Evolutionary conservation across 1,140 invertebrate genomes (phyloP), one percentile per base, ranked within the genome.

Genomic region (Lerema accius): DNA sequence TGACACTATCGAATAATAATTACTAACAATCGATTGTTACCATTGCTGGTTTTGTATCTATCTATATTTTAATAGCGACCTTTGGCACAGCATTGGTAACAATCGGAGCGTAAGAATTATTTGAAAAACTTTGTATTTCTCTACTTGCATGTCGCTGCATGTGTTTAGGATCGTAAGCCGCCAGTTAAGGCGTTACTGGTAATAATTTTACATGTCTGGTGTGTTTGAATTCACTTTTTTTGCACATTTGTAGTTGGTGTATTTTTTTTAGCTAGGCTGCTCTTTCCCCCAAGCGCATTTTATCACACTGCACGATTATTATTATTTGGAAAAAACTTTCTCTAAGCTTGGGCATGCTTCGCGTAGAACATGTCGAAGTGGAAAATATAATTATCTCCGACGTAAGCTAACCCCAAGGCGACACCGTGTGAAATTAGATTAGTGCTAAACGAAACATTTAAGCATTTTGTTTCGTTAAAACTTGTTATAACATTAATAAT

Each of bases 261-360:
- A 80, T 84, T 89, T 88, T 90, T 70, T 82, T 86, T 90, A 89
- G 86, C 85, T 88, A 90, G 84, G 86, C 88, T 71, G 86, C 84
- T 89, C 84, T 87, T 84, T 90, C 84, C 84, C 87, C 76, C 84
- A 86, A 79, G 53, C 78, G 84, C 84, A 86, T 90, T 86, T 90
- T 89, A 86, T 81, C 88, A 90, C 86, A 82, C 77, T 78, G 88
- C 88, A 90, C 88, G 88, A 86, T 90, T 90, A 88, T 86, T 72
- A 82, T 88, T 90, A 86, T 88, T 87, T 88, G 77, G 73, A 68
- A 78, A 69, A 74, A 80, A 83, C 87, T 90, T 79, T 90, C 84
- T 90, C 86, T 90, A 80, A 84, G 87, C 87, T 90, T 69, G 77
- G 86, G 87, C 86, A 90, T 90, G 87, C 87, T 89, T 90, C 79